A percentile compares a stretch with the other conserved stretches of the same genome.
These are phyloP conservation scores for Octodon degus DNA, from an alignment of 2,113 vertebrate species.

Conservation along the genomic window DNA sequence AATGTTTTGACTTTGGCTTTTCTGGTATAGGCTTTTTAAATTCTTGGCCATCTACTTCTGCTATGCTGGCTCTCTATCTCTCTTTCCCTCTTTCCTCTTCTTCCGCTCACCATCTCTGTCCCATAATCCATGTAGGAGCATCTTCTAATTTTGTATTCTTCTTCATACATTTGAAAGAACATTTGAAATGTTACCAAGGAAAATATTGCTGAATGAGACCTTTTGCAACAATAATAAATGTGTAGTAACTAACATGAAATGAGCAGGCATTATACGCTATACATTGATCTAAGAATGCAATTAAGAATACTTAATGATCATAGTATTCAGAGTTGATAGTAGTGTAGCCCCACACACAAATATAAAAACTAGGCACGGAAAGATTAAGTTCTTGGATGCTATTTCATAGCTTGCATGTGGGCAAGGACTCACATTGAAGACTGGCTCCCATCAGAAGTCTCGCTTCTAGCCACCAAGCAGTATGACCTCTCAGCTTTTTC, in stretches of 20 bases:
- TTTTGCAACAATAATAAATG: not conserved
- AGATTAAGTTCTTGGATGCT: not conserved
- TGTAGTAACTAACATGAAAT: not conserved
- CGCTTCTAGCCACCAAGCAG: not conserved
- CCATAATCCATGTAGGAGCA: not conserved
- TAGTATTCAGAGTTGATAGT: not conserved
- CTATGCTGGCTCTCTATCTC: not conserved
- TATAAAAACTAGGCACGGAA: not conserved
- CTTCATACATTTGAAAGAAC: not conserved
- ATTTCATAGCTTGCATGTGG: not conserved
- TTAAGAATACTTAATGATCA: not conserved
- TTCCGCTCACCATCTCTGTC: not conserved
- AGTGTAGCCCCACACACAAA: not conserved
- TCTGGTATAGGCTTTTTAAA: conserved; percentile 53
- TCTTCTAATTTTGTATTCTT: not conserved
- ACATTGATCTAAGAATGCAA: not conserved
- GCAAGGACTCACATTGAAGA: not conserved
- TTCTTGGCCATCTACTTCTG: not conserved
- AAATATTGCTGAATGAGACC: not conserved
- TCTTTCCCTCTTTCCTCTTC: not conserved
- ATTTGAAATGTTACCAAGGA: conserved; percentile 24
- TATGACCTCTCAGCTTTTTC: conserved; percentile 11
- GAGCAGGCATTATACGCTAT: not conserved
- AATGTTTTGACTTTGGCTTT: conserved; percentile 49
- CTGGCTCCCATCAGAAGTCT: not conserved